phyloP scores from a whole-genome alignment of 2,797 vertebrate genomes.

The Alca torda region DNA sequence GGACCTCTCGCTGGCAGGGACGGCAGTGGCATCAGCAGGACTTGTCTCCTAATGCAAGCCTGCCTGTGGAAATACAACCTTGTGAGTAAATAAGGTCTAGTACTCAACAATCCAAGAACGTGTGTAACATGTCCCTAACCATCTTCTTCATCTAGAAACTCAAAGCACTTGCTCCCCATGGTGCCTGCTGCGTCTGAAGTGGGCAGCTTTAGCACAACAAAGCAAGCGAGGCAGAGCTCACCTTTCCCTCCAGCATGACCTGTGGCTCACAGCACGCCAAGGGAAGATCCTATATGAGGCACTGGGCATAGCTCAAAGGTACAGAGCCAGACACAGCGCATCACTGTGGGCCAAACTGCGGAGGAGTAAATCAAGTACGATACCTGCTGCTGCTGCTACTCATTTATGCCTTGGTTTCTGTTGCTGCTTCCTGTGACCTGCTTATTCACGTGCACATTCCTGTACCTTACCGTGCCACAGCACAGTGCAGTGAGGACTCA shows the following conservation, averaged over 20 bases:
- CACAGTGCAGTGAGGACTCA: not conserved
- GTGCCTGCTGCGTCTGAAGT: not conserved
- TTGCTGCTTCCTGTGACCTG: not conserved
- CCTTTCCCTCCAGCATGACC: not conserved
- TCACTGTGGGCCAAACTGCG: not conserved
- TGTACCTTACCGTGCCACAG: not conserved
- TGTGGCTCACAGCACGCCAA: not conserved
- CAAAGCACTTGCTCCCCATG: not conserved
- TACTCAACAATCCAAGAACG: not conserved
- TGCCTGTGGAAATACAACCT: not conserved
- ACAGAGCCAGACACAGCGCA: not conserved
- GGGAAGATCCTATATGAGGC: rapidly evolving
- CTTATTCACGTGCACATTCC: not conserved
- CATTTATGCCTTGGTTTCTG: not conserved
- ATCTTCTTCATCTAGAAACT: not conserved
- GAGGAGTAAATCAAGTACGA: not conserved
- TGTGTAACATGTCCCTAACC: not conserved
- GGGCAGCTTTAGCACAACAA: not conserved
- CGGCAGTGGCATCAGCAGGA: not conserved
- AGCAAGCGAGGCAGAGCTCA: not conserved
- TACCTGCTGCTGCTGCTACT: not conserved
- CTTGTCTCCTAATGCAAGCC: no score
- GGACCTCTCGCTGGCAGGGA: not conserved
- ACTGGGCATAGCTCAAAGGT: not conserved
- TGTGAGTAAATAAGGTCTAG: not conserved